Base-by-base conservation (phyloP, 2,888 invertebrate species). In the Habrosyne pyritoides region DNA sequence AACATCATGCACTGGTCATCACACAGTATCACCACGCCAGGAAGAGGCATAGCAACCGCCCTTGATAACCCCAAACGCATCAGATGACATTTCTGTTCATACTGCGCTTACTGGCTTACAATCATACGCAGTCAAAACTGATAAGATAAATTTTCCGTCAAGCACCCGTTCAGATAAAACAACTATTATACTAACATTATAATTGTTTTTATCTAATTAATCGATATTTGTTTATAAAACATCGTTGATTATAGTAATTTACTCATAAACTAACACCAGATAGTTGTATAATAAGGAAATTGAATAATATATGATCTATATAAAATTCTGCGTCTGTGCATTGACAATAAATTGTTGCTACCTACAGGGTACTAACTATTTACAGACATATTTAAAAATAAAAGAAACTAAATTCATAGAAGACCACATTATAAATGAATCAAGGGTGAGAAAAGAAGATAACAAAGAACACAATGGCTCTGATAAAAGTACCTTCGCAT, bases 81-180 rank as follows among this genome's bases (percentile, higher is more conserved):
- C 71, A 67, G 65, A 69, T 71, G 42, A 42, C 42, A 42, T 42
- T 42, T 8, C 67, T 66, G 70, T 64, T 69, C 59, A 69, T 66
- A 67, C 71, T 73, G 70, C 67, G 62, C 70, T 69, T 66, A 62
- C 60, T 63, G 62, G 63, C 66, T 65, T 57, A 66, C 69, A 63
- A 69, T 68, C 76, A 77, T 72, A 69, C 70, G 59, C 57, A 69
- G 72, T 77, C 72, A 77, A 81, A 67, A 66, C 24, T 52, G 86
- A 86, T 87, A 83, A 86, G 83, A 84, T 83, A 86, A 83, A 81
- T 81, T 82, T 81, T 86, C 80, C 79, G 76, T 71, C 69, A 59
- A 65, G 65, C 61, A 55, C 30, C 14, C 7, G 26, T n/a, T 26
- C 0, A 26, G 24, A 26, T 49, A 26, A 24, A 49, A 42, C 42